Conservation (phyloP, 1,140 invertebrate genomes). For the Dendrolimus kikuchii region DNA sequence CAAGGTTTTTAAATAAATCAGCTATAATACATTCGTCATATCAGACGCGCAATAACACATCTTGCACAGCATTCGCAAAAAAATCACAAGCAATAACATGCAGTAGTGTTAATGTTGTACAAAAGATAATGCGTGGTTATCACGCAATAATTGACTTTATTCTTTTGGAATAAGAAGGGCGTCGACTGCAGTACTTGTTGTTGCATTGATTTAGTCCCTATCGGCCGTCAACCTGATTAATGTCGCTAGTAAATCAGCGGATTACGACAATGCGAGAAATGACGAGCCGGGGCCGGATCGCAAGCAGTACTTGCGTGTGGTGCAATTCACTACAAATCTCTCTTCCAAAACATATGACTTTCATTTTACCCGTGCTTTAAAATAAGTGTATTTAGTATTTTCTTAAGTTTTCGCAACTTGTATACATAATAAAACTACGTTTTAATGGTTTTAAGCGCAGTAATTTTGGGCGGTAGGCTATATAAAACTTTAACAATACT, state of each 20-base stretch:
- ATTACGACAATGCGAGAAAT: conserved; percentile 72
- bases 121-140: conserved; percentile 9
- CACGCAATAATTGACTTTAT: conserved; percentile 29
- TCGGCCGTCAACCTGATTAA: conserved; percentile 70
- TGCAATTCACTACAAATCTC: conserved; percentile 8
- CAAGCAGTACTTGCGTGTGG: conserved; percentile 33
- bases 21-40: too few species aligned
- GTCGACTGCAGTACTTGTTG: conserved; percentile 29
- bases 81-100: conserved; percentile 69
- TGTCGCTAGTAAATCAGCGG: conserved; percentile 69
- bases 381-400: too few species aligned
- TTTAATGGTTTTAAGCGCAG: too few species aligned
- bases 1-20: too few species aligned
- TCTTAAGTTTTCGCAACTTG: too few species aligned
- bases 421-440: too few species aligned
- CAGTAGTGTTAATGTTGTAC: conserved; percentile 54
- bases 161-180: conserved; percentile 22
- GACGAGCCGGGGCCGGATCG: conserved; percentile 65
- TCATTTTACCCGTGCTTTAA: too few species aligned
- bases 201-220: conserved; percentile 65
- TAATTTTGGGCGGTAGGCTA: too few species aligned
- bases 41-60: conserved; percentile 1
- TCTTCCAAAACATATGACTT: too few species aligned
- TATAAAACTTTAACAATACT: too few species aligned
- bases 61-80: conserved; percentile 61